Evolutionary conservation across 2,797 vertebrate genomes (phyloP).

Genomic region (Numenius phaeopus): DNA sequence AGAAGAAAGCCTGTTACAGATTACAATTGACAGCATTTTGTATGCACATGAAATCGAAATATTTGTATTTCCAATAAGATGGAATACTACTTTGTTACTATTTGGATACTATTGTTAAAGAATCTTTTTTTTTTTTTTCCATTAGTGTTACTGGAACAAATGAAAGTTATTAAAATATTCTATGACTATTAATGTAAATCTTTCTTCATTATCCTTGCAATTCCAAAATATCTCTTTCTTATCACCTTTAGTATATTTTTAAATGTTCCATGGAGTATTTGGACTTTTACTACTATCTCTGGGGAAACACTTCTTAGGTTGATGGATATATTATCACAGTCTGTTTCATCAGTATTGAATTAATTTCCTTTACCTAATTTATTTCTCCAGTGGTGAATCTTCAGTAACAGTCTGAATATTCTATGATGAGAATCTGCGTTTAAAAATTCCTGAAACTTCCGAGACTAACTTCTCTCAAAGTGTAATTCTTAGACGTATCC

Average conservation of each 20-base stretch:
- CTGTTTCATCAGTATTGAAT: background rate
- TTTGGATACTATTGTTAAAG: background rate
- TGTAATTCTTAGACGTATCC: background rate
- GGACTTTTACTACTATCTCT: background rate
- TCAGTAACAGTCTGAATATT: background rate
- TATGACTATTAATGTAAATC: background rate
- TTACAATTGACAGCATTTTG: background rate
- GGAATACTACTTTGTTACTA: background rate
- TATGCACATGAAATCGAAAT: background rate
- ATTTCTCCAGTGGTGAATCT: constrained; percentile 2
- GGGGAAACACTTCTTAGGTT: background rate
- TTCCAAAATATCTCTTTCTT: background rate
- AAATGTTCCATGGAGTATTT: background rate
- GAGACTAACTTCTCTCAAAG: background rate
- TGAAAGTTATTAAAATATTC: constrained; percentile 13
- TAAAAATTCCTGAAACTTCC: constrained; percentile 4
- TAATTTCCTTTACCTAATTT: constrained; percentile 13
- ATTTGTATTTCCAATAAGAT: background rate
- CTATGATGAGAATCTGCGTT: background rate
- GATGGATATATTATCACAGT: background rate
- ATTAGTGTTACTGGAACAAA: background rate
- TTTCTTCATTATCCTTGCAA: background rate
- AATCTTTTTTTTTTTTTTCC: background rate
- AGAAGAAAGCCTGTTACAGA: background rate
- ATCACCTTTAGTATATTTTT: background rate